Evolutionary conservation across 1,140 invertebrate species (phyloP).

Genomic region (Brevipalpus yothersi): DNA sequence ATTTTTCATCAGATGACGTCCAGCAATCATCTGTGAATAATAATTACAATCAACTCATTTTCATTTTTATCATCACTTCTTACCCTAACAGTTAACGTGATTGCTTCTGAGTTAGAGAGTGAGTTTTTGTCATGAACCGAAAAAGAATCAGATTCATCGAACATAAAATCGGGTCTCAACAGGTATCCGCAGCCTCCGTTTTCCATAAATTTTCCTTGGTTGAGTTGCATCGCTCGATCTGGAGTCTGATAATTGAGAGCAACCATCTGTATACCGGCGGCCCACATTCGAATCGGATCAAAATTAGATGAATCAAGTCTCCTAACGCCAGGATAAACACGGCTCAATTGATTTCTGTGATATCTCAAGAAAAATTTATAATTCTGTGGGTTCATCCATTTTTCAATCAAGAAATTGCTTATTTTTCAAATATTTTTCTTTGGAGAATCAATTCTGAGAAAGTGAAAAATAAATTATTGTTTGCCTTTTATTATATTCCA

Average conservation of each 20-base stretch:
- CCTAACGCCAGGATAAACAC: slow-evolving; percentile 68
- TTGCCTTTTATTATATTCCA: too few relatives aligned
- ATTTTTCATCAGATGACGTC: slow-evolving; percentile 59
- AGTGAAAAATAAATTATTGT: too few relatives aligned
- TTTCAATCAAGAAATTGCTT: slow-evolving; percentile 46
- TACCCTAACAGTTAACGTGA: slow-evolving; percentile 40
- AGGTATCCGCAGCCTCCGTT: slow-evolving; percentile 84
- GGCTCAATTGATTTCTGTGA: slow-evolving; percentile 46
- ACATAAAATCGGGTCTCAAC: slow-evolving; percentile 77
- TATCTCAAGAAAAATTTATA: slow-evolving; percentile 46
- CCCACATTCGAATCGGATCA: slow-evolving; percentile 84
- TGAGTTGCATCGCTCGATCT: slow-evolving; percentile 81
- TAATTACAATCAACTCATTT: neutral
- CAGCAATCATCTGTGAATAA: slow-evolving; percentile 43
- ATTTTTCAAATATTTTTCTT: too few relatives aligned
- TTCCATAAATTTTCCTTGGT: slow-evolving; percentile 67
- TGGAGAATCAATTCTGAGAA: too few relatives aligned
- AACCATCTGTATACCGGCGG: slow-evolving; percentile 82
- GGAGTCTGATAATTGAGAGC: slow-evolving; percentile 94
- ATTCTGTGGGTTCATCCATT: slow-evolving; percentile 53
- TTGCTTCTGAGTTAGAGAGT: slow-evolving; percentile 32
- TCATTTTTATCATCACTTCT: slow-evolving; percentile 1
- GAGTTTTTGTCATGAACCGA: slow-evolving; percentile 34
- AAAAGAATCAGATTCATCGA: slow-evolving; percentile 49
- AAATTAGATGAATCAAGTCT: slow-evolving; percentile 91